Conservation (phyloP, 1,140 invertebrate species). For the Cotesia glomerata region DNA sequence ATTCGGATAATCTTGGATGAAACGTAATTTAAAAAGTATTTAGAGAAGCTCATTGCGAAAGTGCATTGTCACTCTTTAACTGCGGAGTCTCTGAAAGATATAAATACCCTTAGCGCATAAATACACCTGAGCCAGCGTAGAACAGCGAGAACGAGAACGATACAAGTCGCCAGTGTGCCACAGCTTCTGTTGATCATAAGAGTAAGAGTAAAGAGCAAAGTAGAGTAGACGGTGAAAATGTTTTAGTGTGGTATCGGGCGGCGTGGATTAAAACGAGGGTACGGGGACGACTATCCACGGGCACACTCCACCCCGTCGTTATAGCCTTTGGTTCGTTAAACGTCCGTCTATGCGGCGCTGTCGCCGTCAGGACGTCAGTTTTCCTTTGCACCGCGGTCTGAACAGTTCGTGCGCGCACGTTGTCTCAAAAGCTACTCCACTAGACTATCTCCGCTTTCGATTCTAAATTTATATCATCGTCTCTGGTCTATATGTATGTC, state of each 20-base stretch:
- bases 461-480: no score
- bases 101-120: no score
- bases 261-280: constrained; percentile 34
- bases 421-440: neutral
- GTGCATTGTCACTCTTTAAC: neutral
- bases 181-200: neutral
- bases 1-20: constrained; percentile 6
- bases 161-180: neutral
- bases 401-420: constrained; percentile 27
- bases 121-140: neutral
- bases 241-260: neutral
- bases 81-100: no score
- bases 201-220: neutral
- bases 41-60: neutral
- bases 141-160: neutral
- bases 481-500: no score
- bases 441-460: neutral
- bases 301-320: no score
- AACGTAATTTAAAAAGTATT: neutral
- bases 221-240: constrained; percentile 11
- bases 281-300: neutral
- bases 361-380: constrained; percentile 49
- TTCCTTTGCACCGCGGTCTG: constrained; percentile 48
- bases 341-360: constrained; percentile 51
- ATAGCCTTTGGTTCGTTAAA: constrained; percentile 44